phyloP scores from a whole-genome alignment of 2,888 invertebrate genomes.

The Coenonympha arcania region DNA sequence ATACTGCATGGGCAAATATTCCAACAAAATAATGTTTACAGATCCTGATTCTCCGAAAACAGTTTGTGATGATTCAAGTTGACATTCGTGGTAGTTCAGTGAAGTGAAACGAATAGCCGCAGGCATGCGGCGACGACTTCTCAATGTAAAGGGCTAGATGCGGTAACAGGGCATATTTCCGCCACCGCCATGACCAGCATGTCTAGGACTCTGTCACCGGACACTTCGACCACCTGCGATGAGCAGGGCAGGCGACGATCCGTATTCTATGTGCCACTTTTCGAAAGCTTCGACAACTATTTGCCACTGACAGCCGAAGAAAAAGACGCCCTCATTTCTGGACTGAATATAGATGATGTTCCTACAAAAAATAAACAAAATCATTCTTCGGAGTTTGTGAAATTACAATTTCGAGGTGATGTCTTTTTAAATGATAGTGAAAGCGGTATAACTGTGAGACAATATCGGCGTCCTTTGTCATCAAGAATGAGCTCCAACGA shows the following conservation, averaged over 20 bases:
- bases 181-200: slow-evolving; percentile 45
- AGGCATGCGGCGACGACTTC: slow-evolving; percentile 53
- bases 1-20: slow-evolving; percentile 33
- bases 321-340: slow-evolving; percentile 62
- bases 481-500: slow-evolving; percentile 65
- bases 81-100: slow-evolving; percentile 43
- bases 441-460: slow-evolving; percentile 58
- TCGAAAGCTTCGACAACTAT: slow-evolving; percentile 75
- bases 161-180: slow-evolving; percentile 61
- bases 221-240: slow-evolving; percentile 54
- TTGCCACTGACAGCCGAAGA: slow-evolving; percentile 69
- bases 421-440: slow-evolving; percentile 66
- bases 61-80: slow-evolving; percentile 27
- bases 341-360: slow-evolving; percentile 42
- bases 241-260: slow-evolving; percentile 78
- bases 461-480: slow-evolving; percentile 59
- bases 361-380: slow-evolving; percentile 50
- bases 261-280: slow-evolving; percentile 83
- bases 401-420: slow-evolving; percentile 50
- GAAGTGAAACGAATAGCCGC: slow-evolving; percentile 57
- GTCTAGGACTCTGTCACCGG: slow-evolving; percentile 57
- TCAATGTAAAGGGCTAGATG: slow-evolving; percentile 42
- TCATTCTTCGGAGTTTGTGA: slow-evolving; percentile 45
- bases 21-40: slow-evolving; percentile 33
- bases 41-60: background rate